phyloP scores from a whole-genome alignment of 2,888 invertebrate species.

The Pseudeuparius sepicola region DNA sequence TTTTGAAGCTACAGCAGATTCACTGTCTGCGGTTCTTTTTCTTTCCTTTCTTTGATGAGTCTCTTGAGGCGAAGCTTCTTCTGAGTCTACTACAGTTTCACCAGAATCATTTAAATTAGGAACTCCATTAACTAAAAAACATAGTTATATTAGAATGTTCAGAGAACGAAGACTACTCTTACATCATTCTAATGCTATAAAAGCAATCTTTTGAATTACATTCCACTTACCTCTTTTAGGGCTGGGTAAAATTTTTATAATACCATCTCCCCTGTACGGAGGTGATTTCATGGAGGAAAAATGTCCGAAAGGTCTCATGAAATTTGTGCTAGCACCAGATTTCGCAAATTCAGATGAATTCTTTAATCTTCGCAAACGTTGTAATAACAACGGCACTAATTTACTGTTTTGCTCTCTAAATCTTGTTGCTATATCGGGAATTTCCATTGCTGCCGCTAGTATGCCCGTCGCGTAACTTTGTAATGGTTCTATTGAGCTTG shows the following conservation, averaged over 20 bases:
- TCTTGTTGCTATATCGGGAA: conserved; percentile 86
- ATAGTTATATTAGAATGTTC: too few species aligned
- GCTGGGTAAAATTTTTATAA: conserved; percentile 23
- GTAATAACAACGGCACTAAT: conserved; percentile 80
- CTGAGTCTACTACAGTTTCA: conserved; percentile 2
- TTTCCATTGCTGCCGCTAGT: conserved; percentile 92
- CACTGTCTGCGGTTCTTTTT: too few species aligned
- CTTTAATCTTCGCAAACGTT: conserved; percentile 63
- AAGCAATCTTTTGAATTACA: too few species aligned
- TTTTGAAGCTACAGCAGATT: too few species aligned
- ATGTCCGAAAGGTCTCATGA: conserved; percentile 48
- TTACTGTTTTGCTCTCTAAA: conserved; percentile 76
- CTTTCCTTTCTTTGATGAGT: too few species aligned
- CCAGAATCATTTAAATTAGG: conserved; percentile 5
- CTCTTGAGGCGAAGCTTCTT: too few species aligned
- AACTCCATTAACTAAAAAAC: conserved; percentile 3
- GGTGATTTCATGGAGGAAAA: conserved; percentile 35
- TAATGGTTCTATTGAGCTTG: conserved; percentile 76
- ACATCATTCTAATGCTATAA: too few species aligned
- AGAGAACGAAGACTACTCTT: too few species aligned
- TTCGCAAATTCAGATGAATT: conserved; percentile 30
- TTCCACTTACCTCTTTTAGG: too few species aligned
- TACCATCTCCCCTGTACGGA: conserved; percentile 26
- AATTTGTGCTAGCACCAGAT: conserved; percentile 19
- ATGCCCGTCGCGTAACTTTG: conserved; percentile 92